Percentiles rank a stretch among this genome's conserved stretches.
These are phyloP conservation scores for Stichopus chloronotus DNA, from an alignment of 35 echinoderm and acorn worm genomes.

Conservation along the genomic window DNA sequence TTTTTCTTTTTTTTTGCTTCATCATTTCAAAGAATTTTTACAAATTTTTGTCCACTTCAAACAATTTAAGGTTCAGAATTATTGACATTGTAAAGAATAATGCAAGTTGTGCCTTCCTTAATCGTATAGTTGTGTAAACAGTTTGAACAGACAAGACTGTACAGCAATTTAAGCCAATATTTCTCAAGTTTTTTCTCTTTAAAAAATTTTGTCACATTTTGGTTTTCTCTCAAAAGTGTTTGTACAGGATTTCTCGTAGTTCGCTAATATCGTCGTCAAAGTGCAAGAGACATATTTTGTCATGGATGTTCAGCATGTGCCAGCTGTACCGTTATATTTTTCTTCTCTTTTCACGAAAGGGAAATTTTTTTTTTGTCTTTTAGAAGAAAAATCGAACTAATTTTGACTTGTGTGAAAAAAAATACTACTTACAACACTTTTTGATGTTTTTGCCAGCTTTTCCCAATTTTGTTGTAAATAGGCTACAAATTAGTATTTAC, in stretches of 20 bases:
- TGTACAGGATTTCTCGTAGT: constrained; percentile 13
- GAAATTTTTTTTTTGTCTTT: constrained; percentile 18
- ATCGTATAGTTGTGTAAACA: constrained; percentile 31
- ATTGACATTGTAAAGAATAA: constrained; percentile 47
- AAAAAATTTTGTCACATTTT: constrained; percentile 30
- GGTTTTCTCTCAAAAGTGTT: not conserved
- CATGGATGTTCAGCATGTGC: constrained; percentile 29
- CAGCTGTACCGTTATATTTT: not conserved
- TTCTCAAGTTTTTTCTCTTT: constrained; percentile 22
- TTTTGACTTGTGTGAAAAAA: constrained; percentile 49
- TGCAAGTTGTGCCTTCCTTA: constrained; percentile 53
- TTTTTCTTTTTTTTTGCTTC: constrained; percentile 13
- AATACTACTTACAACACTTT: constrained; percentile 23
- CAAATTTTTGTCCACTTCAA: constrained; percentile 18
- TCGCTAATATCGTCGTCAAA: constrained; percentile 5
- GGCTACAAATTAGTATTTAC: constrained; percentile 54
- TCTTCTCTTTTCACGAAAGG: not conserved
- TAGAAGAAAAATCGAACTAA: constrained; percentile 11
- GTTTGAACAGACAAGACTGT: constrained; percentile 14
- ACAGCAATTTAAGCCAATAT: constrained; percentile 41
- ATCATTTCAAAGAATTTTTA: constrained; percentile 47
- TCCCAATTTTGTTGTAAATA: constrained; percentile 54
- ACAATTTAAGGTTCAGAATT: constrained; percentile 46
- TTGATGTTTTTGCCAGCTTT: constrained; percentile 51
- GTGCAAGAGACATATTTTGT: constrained; percentile 14